A percentile compares a stretch with the other conserved stretches of the same genome.
Evolutionary conservation across 2,888 invertebrate species (phyloP).

Genomic region (Andrena bicolor): DNA sequence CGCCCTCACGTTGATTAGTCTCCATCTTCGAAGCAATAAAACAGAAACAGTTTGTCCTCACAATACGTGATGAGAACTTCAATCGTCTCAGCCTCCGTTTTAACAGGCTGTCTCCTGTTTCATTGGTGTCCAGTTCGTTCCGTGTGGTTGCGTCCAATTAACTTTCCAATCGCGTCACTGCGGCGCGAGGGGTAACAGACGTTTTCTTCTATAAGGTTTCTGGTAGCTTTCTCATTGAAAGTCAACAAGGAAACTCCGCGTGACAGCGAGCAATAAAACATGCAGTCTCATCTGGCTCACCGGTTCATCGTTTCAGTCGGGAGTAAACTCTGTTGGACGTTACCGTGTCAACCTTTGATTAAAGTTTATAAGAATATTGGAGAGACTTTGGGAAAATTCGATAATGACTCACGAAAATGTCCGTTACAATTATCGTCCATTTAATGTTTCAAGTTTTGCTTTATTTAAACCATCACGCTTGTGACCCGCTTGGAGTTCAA

Average conservation of each 20-base stretch:
- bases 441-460: no score
- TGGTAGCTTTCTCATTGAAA: conserved; percentile 14
- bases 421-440: background rate
- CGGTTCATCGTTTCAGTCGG: background rate
- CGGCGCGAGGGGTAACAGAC: background rate
- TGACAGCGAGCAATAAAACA: conserved; percentile 46
- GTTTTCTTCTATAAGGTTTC: conserved; percentile 25
- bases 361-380: conserved; percentile 18
- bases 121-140: conserved; percentile 18
- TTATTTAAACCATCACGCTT: no score
- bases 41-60: background rate
- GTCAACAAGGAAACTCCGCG: conserved; percentile 19
- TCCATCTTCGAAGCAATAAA: background rate
- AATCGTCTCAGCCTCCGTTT: background rate
- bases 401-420: background rate
- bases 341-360: conserved; percentile 12
- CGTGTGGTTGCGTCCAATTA: conserved; percentile 59
- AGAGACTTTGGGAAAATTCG: background rate
- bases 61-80: conserved; percentile 23
- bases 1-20: background rate
- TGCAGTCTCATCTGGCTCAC: conserved; percentile 23
- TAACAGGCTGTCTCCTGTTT: conserved; percentile 14
- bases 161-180: conserved; percentile 23
- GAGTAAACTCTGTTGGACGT: background rate
- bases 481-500: background rate